phyloP scores from a whole-genome alignment of 2,797 vertebrate species.

The Hydrolagus colliei region DNA sequence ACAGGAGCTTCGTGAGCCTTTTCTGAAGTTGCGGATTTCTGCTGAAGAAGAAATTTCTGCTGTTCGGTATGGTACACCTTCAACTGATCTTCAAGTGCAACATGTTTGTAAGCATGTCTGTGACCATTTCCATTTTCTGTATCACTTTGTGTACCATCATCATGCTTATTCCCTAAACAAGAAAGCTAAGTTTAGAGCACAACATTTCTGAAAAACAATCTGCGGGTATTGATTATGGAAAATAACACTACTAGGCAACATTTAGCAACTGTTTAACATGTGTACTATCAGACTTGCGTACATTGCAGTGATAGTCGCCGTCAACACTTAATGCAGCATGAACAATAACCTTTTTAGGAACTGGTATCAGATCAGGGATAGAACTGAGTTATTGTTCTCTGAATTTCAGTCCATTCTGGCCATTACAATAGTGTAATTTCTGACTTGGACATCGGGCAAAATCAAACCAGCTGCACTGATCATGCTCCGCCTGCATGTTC shows the following conservation, averaged over 20 bases:
- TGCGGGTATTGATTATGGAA: not conserved
- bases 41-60: slow-evolving; percentile 59
- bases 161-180: slow-evolving; percentile 84
- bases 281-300: not conserved
- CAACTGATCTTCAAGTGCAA: slow-evolving; percentile 77
- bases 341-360: slow-evolving; percentile 22
- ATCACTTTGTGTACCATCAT: slow-evolving; percentile 94
- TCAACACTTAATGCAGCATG: not conserved
- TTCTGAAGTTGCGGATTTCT: slow-evolving; percentile 47
- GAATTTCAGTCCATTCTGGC: too few relatives aligned
- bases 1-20: slow-evolving; percentile 56
- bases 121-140: slow-evolving; percentile 82
- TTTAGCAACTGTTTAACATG: not conserved
- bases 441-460: too few relatives aligned
- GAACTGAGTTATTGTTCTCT: slow-evolving; percentile 24
- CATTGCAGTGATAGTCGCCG: not conserved
- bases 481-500: not conserved
- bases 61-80: slow-evolving; percentile 66
- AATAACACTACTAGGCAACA: not conserved
- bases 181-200: slow-evolving; percentile 37
- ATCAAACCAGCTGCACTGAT: not conserved
- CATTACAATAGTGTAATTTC: too few relatives aligned
- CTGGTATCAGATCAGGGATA: not conserved
- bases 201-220: not conserved
- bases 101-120: slow-evolving; percentile 72